Base-by-base conservation (phyloP, 64 coral and sea anemone species). In the Montipora capricornis region DNA sequence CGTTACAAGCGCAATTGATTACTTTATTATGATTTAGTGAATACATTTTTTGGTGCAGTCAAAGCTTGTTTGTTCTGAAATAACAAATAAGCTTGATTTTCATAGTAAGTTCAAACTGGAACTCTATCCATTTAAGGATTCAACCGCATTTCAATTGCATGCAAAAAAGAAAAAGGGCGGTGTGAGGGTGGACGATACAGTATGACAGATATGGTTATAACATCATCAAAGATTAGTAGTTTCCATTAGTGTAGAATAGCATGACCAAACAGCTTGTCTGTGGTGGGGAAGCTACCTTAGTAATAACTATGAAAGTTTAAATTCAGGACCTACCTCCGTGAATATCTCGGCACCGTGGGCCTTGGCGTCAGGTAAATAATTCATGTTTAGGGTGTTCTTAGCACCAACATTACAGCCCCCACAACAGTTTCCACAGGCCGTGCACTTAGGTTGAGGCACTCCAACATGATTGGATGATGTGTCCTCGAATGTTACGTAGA, bases 381-480 rank as follows among this genome's bases (percentile, higher is more conserved):
- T 94, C 87, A 94, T 89, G 64, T 89, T 94, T 44, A 94, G 55
- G 16, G 93, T 94, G 52, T 94, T 94, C 22, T 94, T 94, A 13
- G 93, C 87, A 7, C 93, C 93, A 15, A 94, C 93, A 76, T 94
- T 94, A 45, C 93, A 94, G 6, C 93, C 93, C 6, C 87, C 87
- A 90, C 68, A 83, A n/a, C 93, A 94, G 16, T 94, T 94, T 24
- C 93, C 93, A 76, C 93, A 94, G 9, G 44, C 78, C 8, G 77
- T 94, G 74, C 93, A 94, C 69, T 89, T 89, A 12, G 87, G 93
- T 50, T 94, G 87, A 9, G 93, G 93, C 9, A 94, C 79, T 37
- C 93, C 93, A 70, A 94, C 93, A 60, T 94, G 93, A 89, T 94
- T 94, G 51, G 50, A 82, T 20, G 53, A 61, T 20, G 52, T 94